Conservation (phyloP, 2,113 vertebrate genomes). For the Ptilorrhoa leucosticta region DNA sequence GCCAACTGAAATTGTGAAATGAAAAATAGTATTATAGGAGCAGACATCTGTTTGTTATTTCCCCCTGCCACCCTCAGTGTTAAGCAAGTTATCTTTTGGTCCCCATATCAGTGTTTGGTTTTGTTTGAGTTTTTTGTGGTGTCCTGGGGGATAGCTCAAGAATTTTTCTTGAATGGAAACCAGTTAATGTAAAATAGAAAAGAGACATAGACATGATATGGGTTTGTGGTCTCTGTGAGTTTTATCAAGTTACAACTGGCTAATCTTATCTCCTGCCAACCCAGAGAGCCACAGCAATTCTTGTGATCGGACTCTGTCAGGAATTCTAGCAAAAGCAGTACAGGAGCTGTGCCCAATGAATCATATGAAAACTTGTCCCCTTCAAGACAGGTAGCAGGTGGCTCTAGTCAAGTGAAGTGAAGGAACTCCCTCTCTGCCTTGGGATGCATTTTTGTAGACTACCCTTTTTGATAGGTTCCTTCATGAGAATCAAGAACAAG, state of each 20-base stretch:
- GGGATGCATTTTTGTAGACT: background rate
- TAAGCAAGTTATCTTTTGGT: background rate
- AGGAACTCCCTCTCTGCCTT: background rate
- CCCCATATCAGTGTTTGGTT: background rate
- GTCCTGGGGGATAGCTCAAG: background rate
- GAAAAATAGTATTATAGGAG: background rate
- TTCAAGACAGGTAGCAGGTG: background rate
- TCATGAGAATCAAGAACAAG: background rate
- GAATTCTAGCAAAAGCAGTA: background rate
- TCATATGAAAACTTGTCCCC: background rate
- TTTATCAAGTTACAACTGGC: background rate
- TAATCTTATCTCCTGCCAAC: background rate
- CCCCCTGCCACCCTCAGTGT: background rate
- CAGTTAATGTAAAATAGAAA: background rate
- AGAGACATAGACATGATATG: background rate
- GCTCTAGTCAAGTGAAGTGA: background rate
- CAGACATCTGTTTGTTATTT: background rate
- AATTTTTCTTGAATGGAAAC: background rate
- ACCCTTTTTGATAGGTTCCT: background rate
- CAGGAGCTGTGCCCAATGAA: background rate
- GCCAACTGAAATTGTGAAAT: background rate
- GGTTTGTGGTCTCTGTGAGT: background rate
- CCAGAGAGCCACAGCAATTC: background rate
- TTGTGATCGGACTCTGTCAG: background rate
- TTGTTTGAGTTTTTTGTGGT: background rate